A percentile compares a stretch with the other conserved stretches of the same genome.
These are phyloP conservation scores for Hiodon tergisus DNA, from an alignment of 2,113 vertebrate genomes.

Conservation along the genomic window DNA sequence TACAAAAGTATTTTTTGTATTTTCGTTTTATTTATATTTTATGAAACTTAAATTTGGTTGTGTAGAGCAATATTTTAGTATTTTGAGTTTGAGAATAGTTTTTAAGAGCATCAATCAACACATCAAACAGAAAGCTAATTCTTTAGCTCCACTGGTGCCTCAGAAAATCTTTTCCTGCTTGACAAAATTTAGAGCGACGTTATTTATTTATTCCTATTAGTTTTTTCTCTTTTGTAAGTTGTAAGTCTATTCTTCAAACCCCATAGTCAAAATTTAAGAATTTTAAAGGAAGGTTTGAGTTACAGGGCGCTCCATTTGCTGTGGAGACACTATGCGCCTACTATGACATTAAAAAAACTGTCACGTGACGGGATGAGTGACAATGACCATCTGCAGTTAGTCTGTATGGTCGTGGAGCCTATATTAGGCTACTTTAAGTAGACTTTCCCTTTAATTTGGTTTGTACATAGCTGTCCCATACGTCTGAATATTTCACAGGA, in stretches of 20 bases:
- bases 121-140: slow-evolving; percentile 16
- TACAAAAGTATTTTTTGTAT: slow-evolving; percentile 4
- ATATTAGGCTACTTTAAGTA: slow-evolving; percentile 38
- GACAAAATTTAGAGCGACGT: background rate
- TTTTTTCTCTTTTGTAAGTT: background rate
- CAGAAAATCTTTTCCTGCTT: slow-evolving; percentile 23
- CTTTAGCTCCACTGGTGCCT: slow-evolving; percentile 48
- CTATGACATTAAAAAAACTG: too few relatives aligned
- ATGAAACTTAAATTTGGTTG: slow-evolving; percentile 3
- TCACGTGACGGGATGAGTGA: too few relatives aligned
- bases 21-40: slow-evolving; percentile 19
- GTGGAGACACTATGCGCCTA: too few relatives aligned
- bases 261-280: slow-evolving; percentile 2
- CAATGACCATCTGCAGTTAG: background rate
- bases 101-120: background rate
- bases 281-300: background rate
- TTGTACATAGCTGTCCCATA: slow-evolving; percentile 28
- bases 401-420: slow-evolving; percentile 31
- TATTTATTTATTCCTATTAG: background rate
- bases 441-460: slow-evolving; percentile 30
- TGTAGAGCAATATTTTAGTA: background rate
- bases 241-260: slow-evolving; percentile 13
- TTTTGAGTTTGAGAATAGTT: background rate
- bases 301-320: too few relatives aligned
- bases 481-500: slow-evolving; percentile 31